These are phyloP conservation scores for Xanthia icteritia DNA, from an alignment of 2,888 invertebrate genomes.

Conservation along the genomic window DNA sequence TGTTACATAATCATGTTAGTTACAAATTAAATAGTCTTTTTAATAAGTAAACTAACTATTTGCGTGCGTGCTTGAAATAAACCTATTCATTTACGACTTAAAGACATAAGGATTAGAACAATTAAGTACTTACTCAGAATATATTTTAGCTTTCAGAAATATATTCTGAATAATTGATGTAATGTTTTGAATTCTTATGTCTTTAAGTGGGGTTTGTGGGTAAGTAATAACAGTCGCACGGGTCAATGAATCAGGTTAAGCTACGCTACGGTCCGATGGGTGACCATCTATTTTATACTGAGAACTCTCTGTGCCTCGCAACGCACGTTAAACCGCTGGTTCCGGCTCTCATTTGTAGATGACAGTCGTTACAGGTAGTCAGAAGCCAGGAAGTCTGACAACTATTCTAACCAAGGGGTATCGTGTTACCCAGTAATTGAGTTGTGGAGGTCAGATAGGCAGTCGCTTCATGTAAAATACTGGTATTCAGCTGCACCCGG, in stretches of 20 bases:
- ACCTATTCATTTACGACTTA: not conserved
- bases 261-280: too few relatives aligned
- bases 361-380: not conserved
- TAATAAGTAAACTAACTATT: constrained; percentile 11
- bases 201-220: not conserved
- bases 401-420: not conserved
- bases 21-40: constrained; percentile 35
- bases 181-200: not conserved
- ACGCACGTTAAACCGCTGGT: not conserved
- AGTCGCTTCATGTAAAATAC: not conserved
- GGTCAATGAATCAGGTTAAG: not conserved
- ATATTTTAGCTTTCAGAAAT: not conserved
- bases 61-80: constrained; percentile 22
- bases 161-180: not conserved
- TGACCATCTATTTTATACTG: not conserved
- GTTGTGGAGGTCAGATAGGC: not conserved
- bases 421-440: not conserved
- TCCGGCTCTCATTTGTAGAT: not conserved
- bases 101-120: not conserved
- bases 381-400: not conserved
- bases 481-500: not conserved
- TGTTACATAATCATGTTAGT: constrained; percentile 9
- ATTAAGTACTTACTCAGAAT: not conserved
- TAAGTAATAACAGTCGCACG: not conserved
- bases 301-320: not conserved